A percentile compares a stretch with the other conserved stretches of the same genome.
These are phyloP conservation scores for Archaeoteleia sp. DNA, from an alignment of 2,888 invertebrate genomes.

Conservation along the genomic window DNA sequence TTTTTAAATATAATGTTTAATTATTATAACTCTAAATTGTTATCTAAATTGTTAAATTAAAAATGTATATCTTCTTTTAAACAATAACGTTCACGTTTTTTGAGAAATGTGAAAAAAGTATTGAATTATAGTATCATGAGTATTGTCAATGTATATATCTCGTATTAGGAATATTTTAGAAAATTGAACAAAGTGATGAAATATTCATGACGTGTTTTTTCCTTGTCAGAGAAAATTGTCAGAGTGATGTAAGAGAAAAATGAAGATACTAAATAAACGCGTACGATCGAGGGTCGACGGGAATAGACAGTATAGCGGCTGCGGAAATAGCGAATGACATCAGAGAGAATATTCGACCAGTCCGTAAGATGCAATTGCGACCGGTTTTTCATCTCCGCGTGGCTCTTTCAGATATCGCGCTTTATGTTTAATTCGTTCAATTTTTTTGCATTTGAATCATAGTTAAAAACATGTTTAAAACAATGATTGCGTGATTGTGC, in stretches of 20 bases:
- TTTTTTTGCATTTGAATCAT: conserved; percentile 11
- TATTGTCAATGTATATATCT: no score
- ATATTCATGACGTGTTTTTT: conserved; percentile 17
- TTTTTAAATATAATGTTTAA: no score
- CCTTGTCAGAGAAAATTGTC: conserved; percentile 15
- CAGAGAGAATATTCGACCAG: conserved; percentile 43
- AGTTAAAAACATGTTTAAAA: background rate
- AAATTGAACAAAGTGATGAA: no score
- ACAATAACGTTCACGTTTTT: no score
- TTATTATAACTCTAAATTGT: no score
- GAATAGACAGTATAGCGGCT: conserved; percentile 28
- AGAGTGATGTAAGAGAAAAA: conserved; percentile 7
- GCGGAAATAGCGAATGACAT: conserved; percentile 64
- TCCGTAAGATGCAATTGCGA: conserved; percentile 31
- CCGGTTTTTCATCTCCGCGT: conserved; percentile 27
- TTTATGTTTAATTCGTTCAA: conserved; percentile 24
- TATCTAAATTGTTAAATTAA: no score
- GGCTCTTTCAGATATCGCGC: background rate
- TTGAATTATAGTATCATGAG: no score
- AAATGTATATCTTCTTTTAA: no score
- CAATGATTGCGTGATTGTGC: no score
- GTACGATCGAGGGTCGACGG: conserved; percentile 15
- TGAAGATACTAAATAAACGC: conserved; percentile 12
- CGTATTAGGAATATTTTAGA: no score
- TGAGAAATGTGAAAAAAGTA: no score